Conservation (phyloP, 1,140 invertebrate species). For the Drosophila rufa region DNA sequence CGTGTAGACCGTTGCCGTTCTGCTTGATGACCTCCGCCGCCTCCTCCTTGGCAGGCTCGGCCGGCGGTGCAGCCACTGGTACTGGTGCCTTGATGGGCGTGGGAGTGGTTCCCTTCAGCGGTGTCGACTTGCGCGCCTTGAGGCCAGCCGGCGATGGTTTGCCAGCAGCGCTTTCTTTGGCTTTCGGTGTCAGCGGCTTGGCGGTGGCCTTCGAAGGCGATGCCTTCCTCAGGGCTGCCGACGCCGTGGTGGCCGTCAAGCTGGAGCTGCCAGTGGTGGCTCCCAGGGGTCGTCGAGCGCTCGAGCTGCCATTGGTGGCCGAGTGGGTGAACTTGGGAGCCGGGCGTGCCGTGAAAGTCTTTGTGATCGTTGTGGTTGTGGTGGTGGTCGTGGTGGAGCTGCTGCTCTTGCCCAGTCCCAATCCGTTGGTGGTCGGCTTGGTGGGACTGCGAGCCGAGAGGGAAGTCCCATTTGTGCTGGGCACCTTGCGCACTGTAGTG, state of each 20-base stretch:
- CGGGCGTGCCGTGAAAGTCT: constrained; percentile 79
- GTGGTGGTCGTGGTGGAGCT: constrained; percentile 36
- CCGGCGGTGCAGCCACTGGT: constrained; percentile 4
- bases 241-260: constrained; percentile 16
- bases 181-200: constrained; percentile 67
- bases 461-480: constrained; percentile 25
- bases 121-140: constrained; percentile 38
- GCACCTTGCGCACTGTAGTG: constrained; percentile 61
- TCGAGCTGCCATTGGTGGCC: constrained; percentile 14
- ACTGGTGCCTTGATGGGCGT: constrained; percentile 18
- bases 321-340: constrained; percentile 74
- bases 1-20: constrained; percentile 56
- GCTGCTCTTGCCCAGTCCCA: constrained; percentile 50
- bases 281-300: constrained; percentile 38
- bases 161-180: constrained; percentile 59
- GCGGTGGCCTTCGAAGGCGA: constrained; percentile 50
- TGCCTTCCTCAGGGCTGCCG: constrained; percentile 40
- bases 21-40: constrained; percentile 10
- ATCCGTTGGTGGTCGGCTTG: constrained; percentile 63
- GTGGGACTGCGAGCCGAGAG: constrained; percentile 63
- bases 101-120: constrained; percentile 41
- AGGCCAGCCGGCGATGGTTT: constrained; percentile 57
- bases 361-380: constrained; percentile 67
- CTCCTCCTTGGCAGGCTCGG: constrained; percentile 22
- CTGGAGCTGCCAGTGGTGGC: constrained; percentile 11